Evolutionary conservation across 2,888 invertebrate species (phyloP).

Genomic region (Glomeris marginata): DNA sequence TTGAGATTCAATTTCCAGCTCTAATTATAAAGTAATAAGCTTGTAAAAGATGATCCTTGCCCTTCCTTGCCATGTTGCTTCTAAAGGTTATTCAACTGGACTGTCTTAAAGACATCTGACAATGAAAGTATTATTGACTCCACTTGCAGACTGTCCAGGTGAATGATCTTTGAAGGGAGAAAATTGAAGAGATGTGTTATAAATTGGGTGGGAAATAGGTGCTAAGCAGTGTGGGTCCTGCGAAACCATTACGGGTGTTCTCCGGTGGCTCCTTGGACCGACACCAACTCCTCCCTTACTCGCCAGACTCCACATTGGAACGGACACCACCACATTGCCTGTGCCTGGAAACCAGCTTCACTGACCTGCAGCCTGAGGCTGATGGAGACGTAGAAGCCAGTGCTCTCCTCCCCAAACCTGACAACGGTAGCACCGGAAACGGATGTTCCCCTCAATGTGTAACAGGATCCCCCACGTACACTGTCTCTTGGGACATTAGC

Average conservation of each 20-base stretch:
- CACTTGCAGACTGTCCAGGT: too few species aligned
- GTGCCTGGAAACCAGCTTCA: conserved; percentile 60
- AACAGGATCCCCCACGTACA: conserved; percentile 9
- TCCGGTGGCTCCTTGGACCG: not conserved
- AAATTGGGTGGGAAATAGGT: conserved; percentile 20
- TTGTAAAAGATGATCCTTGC: too few species aligned
- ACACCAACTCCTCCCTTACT: conserved; percentile 8
- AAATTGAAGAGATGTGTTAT: too few species aligned
- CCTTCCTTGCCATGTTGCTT: too few species aligned
- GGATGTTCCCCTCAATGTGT: conserved; percentile 18
- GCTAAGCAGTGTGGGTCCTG: conserved; percentile 48
- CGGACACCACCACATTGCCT: conserved; percentile 39
- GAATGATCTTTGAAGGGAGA: too few species aligned
- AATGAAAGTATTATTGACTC: too few species aligned
- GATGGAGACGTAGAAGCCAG: conserved; percentile 8
- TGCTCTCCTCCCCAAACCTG: conserved; percentile 8
- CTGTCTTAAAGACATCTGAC: too few species aligned
- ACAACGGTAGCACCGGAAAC: conserved; percentile 25
- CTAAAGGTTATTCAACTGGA: too few species aligned
- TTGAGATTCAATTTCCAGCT: too few species aligned
- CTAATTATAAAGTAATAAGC: too few species aligned
- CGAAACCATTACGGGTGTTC: conserved; percentile 50
- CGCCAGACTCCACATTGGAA: conserved; percentile 13
- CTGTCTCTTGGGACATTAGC: conserved; percentile 32
- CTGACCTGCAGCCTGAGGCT: conserved; percentile 36